Conservation (phyloP, 2,797 vertebrate species). For the Zenarchopterus dispar region DNA sequence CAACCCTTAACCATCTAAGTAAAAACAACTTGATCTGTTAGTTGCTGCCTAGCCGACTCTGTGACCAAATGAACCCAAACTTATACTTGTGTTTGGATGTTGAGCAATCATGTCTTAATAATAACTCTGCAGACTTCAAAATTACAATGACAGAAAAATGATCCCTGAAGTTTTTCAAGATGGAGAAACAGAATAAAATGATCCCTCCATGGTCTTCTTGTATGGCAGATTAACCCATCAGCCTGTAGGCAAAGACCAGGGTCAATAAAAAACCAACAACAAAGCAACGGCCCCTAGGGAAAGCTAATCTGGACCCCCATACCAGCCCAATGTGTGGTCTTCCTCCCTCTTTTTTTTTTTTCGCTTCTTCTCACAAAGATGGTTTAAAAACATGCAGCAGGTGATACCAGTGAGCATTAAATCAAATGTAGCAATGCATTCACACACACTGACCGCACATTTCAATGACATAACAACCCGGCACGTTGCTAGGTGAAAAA, state of each 20-base stretch:
- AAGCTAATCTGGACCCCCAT: constrained; percentile 75
- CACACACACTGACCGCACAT: constrained; percentile 19
- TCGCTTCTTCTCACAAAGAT: constrained; percentile 15
- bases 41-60: too few species aligned
- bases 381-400: constrained; percentile 26
- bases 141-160: neutral
- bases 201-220: neutral
- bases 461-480: constrained; percentile 20
- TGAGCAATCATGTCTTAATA: too few species aligned
- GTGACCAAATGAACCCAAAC: too few species aligned
- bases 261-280: constrained; percentile 77
- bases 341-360: constrained; percentile 20
- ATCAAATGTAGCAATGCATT: constrained; percentile 41
- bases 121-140: too few species aligned
- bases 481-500: constrained; percentile 38
- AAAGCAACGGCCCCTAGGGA: constrained; percentile 73
- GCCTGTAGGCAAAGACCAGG: constrained; percentile 54
- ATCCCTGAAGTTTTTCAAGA: constrained; percentile 9
- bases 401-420: constrained; percentile 42
- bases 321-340: constrained; percentile 80
- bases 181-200: constrained; percentile 18
- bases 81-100: too few species aligned
- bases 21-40: too few species aligned
- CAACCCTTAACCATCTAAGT: too few species aligned
- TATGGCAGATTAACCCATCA: constrained; percentile 41